Evolutionary conservation across 2,888 invertebrate genomes (phyloP).

Genomic region (Timandra comae): DNA sequence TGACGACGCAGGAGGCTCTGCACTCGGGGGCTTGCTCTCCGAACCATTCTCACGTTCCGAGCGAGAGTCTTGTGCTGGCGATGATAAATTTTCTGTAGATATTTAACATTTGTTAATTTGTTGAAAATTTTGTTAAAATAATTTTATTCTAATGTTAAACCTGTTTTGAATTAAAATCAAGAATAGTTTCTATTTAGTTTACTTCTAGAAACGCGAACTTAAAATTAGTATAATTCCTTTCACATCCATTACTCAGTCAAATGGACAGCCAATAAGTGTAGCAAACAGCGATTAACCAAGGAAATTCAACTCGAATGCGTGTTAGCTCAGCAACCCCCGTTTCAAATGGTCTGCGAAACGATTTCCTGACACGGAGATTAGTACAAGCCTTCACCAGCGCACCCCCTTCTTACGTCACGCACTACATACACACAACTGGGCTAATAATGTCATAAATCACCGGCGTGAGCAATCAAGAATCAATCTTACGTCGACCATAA

Average conservation of each 20-base stretch:
- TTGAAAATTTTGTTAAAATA: too few relatives aligned
- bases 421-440: conserved; percentile 49
- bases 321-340: conserved; percentile 64
- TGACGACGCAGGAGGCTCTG: conserved; percentile 61
- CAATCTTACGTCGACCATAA: conserved; percentile 33
- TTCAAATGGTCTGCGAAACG: conserved; percentile 76
- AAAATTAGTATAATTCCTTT: conserved; percentile 9
- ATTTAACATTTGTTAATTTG: too few relatives aligned
- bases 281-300: conserved; percentile 64
- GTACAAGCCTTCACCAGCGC: conserved; percentile 74
- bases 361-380: conserved; percentile 77
- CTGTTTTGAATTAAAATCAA: too few relatives aligned
- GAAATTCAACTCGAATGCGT: conserved; percentile 66
- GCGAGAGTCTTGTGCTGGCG: conserved; percentile 52
- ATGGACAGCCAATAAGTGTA: conserved; percentile 47
- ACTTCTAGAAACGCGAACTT: conserved; percentile 2
- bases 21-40: conserved; percentile 66
- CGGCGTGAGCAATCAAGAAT: conserved; percentile 34
- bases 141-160: too few relatives aligned
- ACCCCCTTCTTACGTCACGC: conserved; percentile 76
- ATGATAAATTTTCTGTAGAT: conserved; percentile 54
- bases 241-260: conserved; percentile 33
- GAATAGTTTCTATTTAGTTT: too few relatives aligned
- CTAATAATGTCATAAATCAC: conserved; percentile 51
- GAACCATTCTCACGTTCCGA: conserved; percentile 65